Evolutionary conservation across 2,797 vertebrate species (phyloP).

Genomic region (Hemibagrus guttatus): DNA sequence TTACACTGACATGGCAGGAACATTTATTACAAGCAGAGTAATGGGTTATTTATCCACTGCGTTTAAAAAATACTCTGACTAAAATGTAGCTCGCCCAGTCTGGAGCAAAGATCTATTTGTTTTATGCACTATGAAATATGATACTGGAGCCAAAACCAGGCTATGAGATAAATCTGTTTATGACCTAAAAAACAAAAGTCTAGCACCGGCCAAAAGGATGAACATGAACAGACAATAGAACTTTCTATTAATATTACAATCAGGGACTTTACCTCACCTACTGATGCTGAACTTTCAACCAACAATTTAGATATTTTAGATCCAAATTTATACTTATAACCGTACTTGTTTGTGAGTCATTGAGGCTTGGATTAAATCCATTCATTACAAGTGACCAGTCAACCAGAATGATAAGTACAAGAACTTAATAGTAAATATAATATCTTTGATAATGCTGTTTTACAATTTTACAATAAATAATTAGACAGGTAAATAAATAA

Average conservation of each 20-base stretch:
- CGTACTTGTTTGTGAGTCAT: not conserved
- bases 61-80: conserved; percentile 8
- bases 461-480: not conserved
- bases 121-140: not conserved
- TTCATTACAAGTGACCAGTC: not conserved
- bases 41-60: conserved; percentile 1
- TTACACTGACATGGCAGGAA: conserved; percentile 15
- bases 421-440: not conserved
- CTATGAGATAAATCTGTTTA: not conserved
- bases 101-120: not conserved
- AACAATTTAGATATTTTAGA: not conserved
- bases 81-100: not conserved
- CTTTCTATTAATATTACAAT: not conserved
- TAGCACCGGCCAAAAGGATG: not conserved
- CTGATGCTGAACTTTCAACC: not conserved
- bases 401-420: not conserved
- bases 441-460: not conserved
- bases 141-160: not conserved
- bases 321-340: not conserved
- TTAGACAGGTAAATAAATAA: no score
- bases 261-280: not conserved
- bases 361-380: not conserved
- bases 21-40: conserved; percentile 17
- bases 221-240: not conserved
- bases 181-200: not conserved